Evolutionary conservation across 2,888 invertebrate species (phyloP).

Genomic region (Cepaea hortensis): DNA sequence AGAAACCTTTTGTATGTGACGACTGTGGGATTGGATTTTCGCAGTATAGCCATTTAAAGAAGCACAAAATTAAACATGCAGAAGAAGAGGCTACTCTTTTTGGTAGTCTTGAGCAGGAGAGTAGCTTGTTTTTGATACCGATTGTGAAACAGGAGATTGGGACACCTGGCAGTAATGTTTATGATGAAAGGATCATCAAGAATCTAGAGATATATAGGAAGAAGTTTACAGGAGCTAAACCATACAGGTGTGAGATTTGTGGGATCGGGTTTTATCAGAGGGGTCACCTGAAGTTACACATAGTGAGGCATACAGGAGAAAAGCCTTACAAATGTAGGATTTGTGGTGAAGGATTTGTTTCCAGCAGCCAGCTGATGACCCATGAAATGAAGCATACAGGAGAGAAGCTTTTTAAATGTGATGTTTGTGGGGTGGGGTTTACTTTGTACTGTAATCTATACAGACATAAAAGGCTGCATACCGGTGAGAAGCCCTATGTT

Average conservation of each 20-base stretch:
- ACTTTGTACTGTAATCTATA: background rate
- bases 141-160: too few species aligned
- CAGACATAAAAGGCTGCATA: background rate
- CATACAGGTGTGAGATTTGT: slow-evolving; percentile 24
- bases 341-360: background rate
- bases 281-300: background rate
- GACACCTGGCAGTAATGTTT: too few species aligned
- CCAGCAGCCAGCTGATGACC: background rate
- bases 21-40: background rate
- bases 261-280: background rate
- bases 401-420: slow-evolving; percentile 11
- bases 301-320: slow-evolving; percentile 14
- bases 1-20: slow-evolving; percentile 13
- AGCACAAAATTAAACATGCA: slow-evolving; percentile 17
- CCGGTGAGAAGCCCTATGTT: background rate
- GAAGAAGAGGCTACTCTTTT: background rate
- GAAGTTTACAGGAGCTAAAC: background rate
- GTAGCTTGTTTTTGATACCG: too few species aligned
- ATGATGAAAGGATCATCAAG: too few species aligned
- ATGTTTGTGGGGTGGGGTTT: background rate
- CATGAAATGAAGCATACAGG: slow-evolving; percentile 24
- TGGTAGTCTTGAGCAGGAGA: too few species aligned
- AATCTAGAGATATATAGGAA: too few species aligned
- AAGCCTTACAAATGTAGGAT: slow-evolving; percentile 17
- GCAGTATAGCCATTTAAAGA: background rate